Evolutionary conservation across 1,140 invertebrate species (phyloP), one percentile per base, ranked within the genome.

Genomic region (Adelges cooleyi): DNA sequence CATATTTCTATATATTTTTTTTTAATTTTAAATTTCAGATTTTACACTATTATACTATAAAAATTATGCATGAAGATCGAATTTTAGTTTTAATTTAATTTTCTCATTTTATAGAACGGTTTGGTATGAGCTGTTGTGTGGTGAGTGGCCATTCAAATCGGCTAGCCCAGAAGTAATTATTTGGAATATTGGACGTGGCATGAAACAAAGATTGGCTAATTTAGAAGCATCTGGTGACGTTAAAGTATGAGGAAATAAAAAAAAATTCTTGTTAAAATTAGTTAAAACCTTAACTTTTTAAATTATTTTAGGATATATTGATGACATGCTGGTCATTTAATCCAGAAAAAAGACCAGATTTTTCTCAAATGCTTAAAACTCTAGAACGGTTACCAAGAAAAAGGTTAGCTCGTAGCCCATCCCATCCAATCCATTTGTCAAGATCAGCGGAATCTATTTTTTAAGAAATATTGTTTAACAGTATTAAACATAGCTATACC

Each of bases 61-160:
- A n/a, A n/a, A n/a, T n/a, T n/a, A n/a, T n/a, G n/a, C n/a, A n/a
- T n/a, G 36, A 38, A 38, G 36, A 38, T 27, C 15, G 17, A 20
- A 56, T 42, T 23, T 17, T 13, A 5, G 25, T n/a, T 59, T 23
- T 25, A 36, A n/a, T 53, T 38, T 59, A 49, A 50, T 38, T 53
- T 44, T 70, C 65, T 71, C 71, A 71, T 69, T 66, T 77, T 80
- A 53, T 72, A 95, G 92, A 25, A 98, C 96, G 33, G 90, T 99
- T 20, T 99, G 95, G 95, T 99, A 96, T 77, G 97, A 99, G 77
- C 77, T 99, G 51, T 78, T 99, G 49, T 95, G 90, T 74, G 90
- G 92, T 2, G 91, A 96, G 71, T 98, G 92, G 84, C 95, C 97
- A 10, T 98, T 96, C 74, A 90, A 91, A 73, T 84, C 84, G 15